phyloP scores from a whole-genome alignment of 2,888 invertebrate genomes.

The Chironomus tentans region DNA sequence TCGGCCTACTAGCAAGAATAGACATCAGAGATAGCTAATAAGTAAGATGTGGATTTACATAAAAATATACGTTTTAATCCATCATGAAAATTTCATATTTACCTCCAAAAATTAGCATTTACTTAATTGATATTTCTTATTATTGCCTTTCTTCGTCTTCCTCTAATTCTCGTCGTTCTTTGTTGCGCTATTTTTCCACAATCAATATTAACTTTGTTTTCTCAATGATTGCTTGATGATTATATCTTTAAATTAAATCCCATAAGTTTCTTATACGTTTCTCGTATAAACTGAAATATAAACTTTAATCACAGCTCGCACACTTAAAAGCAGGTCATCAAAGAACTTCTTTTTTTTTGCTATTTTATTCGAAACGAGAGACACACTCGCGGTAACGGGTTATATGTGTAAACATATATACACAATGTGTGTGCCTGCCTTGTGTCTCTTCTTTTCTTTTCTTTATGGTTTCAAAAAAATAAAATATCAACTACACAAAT shows the following conservation, averaged over 20 bases:
- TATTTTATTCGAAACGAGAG: neutral
- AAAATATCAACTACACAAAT: too few relatives aligned
- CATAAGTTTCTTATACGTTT: neutral
- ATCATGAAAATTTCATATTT: neutral
- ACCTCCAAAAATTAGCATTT: constrained; percentile 27
- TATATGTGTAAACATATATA: neutral
- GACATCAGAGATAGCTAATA: neutral
- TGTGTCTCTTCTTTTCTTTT: neutral
- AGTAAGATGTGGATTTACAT: neutral
- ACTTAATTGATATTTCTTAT: constrained; percentile 15
- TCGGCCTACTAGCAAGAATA: too few relatives aligned
- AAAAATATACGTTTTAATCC: neutral
- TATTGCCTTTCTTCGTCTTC: neutral
- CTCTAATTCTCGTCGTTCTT: neutral
- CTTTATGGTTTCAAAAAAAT: too few relatives aligned
- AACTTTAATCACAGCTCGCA: neutral
- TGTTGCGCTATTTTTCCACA: neutral
- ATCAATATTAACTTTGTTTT: neutral
- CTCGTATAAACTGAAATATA: neutral
- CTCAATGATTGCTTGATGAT: too few relatives aligned
- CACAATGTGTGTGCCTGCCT: neutral
- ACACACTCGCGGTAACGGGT: neutral
- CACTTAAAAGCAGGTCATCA: neutral
- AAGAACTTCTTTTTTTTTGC: neutral
- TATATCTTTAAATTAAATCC: neutral